Conservation (phyloP, 1,140 invertebrate genomes). For the Phortica variegata region DNA sequence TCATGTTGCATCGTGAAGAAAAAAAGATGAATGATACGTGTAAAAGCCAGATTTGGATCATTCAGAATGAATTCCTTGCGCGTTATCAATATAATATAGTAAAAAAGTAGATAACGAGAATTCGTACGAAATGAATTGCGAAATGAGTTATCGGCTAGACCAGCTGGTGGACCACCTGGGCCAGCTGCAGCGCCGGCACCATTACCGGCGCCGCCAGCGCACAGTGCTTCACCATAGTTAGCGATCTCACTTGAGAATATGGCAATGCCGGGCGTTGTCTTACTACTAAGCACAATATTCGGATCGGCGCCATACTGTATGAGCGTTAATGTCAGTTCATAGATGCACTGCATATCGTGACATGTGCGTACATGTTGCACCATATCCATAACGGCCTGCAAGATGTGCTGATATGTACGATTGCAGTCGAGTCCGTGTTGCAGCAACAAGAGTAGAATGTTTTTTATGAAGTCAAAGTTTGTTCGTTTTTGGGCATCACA, state of each 20-base stretch:
- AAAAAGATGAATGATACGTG: constrained; percentile 68
- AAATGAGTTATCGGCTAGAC: constrained; percentile 46
- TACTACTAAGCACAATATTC: constrained; percentile 62
- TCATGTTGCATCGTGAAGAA: constrained; percentile 69
- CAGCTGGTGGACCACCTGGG: constrained; percentile 8
- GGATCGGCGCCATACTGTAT: constrained; percentile 69
- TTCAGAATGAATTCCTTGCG: constrained; percentile 69
- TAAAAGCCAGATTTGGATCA: constrained; percentile 65
- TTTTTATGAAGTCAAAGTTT: constrained; percentile 68
- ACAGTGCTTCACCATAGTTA: constrained; percentile 36
- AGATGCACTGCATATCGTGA: constrained; percentile 67
- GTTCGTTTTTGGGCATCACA: constrained; percentile 65
- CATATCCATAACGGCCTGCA: constrained; percentile 70
- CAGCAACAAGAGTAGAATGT: constrained; percentile 67
- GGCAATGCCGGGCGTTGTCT: constrained; percentile 53
- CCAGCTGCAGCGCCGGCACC: constrained; percentile 1
- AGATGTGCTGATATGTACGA: constrained; percentile 66
- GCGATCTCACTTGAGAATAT: constrained; percentile 55
- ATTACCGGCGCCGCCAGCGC: constrained; percentile 12
- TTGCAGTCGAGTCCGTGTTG: constrained; percentile 72
- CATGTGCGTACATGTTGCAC: constrained; percentile 68
- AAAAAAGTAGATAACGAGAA: constrained; percentile 66
- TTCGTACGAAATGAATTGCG: constrained; percentile 65
- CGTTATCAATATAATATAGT: constrained; percentile 69
- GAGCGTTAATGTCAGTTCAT: constrained; percentile 68